A percentile compares a stretch with the other conserved stretches of the same genome.
Conservation (phyloP, 1,140 invertebrate species). For the Gonioctena quinquepunctata region DNA sequence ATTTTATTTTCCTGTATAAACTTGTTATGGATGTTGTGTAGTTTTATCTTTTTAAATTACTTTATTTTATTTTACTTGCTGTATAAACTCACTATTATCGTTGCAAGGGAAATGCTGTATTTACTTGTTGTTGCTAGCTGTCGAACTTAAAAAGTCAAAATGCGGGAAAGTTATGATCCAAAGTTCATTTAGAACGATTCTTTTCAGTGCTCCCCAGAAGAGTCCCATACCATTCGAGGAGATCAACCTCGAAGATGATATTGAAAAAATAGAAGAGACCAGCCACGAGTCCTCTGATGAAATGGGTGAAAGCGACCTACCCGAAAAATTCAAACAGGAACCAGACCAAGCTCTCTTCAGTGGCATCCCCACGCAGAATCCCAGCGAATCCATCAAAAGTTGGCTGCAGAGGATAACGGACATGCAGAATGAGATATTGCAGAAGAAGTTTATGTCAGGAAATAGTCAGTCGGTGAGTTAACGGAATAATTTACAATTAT, state of each 20-base stretch:
- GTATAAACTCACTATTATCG: too few species aligned
- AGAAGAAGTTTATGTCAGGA: constrained; percentile 33
- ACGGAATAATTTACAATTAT: too few species aligned
- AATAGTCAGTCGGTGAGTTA: constrained; percentile 21
- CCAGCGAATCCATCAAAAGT: constrained; percentile 68
- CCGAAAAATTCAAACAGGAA: constrained; percentile 4
- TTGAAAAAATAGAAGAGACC: constrained; percentile 47
- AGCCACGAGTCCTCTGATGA: constrained; percentile 39
- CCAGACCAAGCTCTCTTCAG: constrained; percentile 21
- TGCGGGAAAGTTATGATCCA: not conserved
- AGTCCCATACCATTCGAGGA: constrained; percentile 27
- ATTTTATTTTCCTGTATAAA: not conserved
- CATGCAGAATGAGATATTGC: constrained; percentile 47
- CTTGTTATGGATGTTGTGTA: too few species aligned
- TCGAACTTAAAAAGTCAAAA: too few species aligned
- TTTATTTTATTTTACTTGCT: too few species aligned
- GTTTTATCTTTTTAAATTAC: too few species aligned
- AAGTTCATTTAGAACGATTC: too few species aligned
- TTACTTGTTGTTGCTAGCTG: too few species aligned
- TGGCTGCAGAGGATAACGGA: constrained; percentile 74
- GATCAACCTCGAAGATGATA: constrained; percentile 47
- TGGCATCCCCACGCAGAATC: constrained; percentile 40
- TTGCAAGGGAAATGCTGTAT: too few species aligned
- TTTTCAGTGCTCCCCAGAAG: constrained; percentile 5
- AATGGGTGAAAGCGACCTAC: constrained; percentile 23